Conservation (phyloP, 2,888 invertebrate species). For the Drosophila anomelani region DNA sequence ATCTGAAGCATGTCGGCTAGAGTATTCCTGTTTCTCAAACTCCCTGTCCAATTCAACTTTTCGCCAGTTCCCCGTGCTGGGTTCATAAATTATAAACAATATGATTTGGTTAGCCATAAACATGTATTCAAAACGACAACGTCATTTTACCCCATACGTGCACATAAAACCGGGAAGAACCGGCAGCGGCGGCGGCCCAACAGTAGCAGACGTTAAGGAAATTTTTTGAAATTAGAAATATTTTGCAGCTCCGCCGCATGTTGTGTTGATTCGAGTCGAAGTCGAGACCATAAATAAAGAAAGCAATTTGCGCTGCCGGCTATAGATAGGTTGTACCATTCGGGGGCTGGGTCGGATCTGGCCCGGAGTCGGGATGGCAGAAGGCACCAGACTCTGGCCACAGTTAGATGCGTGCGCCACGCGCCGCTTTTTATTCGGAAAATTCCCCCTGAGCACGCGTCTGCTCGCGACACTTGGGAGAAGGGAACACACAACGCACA, state of each 20-base stretch:
- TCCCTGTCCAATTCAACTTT: constrained; percentile 6
- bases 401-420: constrained; percentile 75
- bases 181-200: constrained; percentile 8
- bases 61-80: constrained; percentile 5
- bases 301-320: constrained; percentile 68
- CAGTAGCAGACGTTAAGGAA: constrained; percentile 47
- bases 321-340: constrained; percentile 60
- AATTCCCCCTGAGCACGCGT: constrained; percentile 49
- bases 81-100: constrained; percentile 70
- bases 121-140: constrained; percentile 72
- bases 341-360: constrained; percentile 25
- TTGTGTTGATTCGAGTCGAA: constrained; percentile 55
- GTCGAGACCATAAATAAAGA: constrained; percentile 75
- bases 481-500: constrained; percentile 20
- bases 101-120: constrained; percentile 68
- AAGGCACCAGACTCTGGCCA: constrained; percentile 69
- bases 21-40: constrained; percentile 21
- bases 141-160: constrained; percentile 44
- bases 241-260: constrained; percentile 50
- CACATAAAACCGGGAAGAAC: constrained; percentile 28
- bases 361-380: constrained; percentile 57
- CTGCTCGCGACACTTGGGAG: constrained; percentile 57
- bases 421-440: constrained; percentile 65
- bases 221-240: constrained; percentile 72
- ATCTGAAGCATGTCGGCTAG: not conserved